These are phyloP conservation scores for Cariama cristata DNA, from an alignment of 2,113 vertebrate species.

Conservation along the genomic window DNA sequence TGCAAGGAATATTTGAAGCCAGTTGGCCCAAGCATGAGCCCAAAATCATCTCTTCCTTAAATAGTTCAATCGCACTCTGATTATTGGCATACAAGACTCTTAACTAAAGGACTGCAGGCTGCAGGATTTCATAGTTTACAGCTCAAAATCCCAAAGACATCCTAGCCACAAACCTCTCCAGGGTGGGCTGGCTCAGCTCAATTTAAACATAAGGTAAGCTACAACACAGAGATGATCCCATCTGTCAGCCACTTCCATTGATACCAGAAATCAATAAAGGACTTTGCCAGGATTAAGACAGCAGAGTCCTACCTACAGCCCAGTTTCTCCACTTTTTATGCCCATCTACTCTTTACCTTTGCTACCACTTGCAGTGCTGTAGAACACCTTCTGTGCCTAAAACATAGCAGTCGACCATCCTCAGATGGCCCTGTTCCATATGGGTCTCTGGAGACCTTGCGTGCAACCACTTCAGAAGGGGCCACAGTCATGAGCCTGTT, in stretches of 20 bases:
- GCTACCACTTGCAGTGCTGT: neutral
- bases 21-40: fast-evolving
- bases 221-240: neutral
- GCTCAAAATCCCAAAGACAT: neutral
- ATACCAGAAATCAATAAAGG: neutral
- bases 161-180: neutral
- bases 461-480: neutral
- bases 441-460: neutral
- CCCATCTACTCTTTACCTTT: neutral
- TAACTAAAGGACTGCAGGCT: neutral
- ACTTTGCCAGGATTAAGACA: neutral
- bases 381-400: neutral
- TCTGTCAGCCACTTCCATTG: neutral
- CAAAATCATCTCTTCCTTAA: neutral
- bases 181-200: neutral
- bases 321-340: neutral
- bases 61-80: neutral
- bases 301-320: neutral
- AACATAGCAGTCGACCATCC: neutral
- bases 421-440: neutral
- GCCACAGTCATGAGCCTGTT: neutral
- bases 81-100: neutral
- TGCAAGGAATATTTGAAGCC: neutral
- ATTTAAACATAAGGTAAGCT: neutral
- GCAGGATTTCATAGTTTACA: neutral